Evolutionary conservation across 2,797 vertebrate species (phyloP), one percentile per base, ranked within the genome.

Genomic region (Coracias cyanogaster): DNA sequence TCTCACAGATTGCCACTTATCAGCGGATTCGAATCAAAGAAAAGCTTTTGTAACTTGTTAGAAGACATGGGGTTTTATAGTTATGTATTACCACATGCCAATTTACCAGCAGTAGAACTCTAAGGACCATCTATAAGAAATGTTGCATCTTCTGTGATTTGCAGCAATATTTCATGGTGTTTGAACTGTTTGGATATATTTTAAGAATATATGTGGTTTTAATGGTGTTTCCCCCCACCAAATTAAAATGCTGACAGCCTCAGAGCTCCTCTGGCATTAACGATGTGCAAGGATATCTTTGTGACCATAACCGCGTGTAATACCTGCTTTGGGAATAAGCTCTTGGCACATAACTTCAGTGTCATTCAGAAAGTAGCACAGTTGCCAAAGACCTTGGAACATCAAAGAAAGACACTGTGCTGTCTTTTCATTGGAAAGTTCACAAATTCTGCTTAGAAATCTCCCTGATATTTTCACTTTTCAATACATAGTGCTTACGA

Each of bases 391-490:
- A 81, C 70, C 33, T 82, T 48, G 37, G 52, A 57, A 83, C 35
- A 7, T 1, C 25, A 94, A 55, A 26, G 48, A 66, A 69, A 91
- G 54, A 29, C 29, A 22, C 45, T 73, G 22, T 66, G 22, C 86
- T 70, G 12, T 37, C 90, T 94, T 94, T 91, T 66, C 76, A 83
- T 86, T 82, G 60, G 67, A 49, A 94, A 72, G 72, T 39, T 94
- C 84, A 89, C 61, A 82, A 17, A 89, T 87, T 94, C 88, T 96
- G 92, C 88, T 94, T 89, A 64, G 88, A 94, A 81, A 95, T 92
- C 54, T 13, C 25, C 67, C 61, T 45, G 66, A 91, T 92, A 72
- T 65, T 96, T 94, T 78, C 15, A 41, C 8, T 93, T 94, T 86
- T 97, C 81, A 95, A 65, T 82, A 96, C 24, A 80, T 28, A 78